These are phyloP conservation scores for Stratiomys singularior DNA, from an alignment of 2,888 invertebrate genomes.

Conservation along the genomic window DNA sequence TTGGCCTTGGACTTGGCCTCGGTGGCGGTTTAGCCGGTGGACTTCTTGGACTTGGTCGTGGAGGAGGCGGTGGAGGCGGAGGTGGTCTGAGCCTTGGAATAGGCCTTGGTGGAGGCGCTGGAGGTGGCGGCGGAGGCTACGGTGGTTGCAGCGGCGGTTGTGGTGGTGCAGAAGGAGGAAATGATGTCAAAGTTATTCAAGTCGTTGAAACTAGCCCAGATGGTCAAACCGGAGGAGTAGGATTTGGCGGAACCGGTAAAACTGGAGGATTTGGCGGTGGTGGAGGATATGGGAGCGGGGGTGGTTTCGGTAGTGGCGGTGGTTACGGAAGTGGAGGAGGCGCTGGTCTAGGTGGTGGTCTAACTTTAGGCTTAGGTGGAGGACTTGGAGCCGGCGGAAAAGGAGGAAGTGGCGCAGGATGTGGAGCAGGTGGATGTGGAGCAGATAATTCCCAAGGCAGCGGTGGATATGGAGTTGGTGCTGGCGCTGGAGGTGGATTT, in stretches of 20 bases:
- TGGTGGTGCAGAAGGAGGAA: no score
- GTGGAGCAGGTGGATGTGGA: background rate
- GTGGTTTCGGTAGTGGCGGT: background rate
- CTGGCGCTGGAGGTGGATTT: background rate
- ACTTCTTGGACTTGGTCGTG: background rate
- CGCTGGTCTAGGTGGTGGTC: background rate
- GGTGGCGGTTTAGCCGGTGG: constrained; percentile 10
- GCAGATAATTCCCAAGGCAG: background rate
- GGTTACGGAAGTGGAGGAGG: background rate
- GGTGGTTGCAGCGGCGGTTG: background rate
- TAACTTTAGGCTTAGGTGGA: background rate
- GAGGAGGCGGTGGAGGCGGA: background rate
- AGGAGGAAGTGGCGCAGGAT: no score
- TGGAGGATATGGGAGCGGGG: background rate
- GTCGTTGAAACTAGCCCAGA: constrained; percentile 7
- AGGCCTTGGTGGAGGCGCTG: background rate
- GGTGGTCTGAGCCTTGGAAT: background rate
- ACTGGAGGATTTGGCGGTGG: background rate
- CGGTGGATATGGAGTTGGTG: background rate
- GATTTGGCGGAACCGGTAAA: background rate
- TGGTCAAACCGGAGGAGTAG: background rate
- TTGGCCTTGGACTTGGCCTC: background rate
- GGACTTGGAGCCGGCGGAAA: no score
- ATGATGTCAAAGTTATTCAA: constrained; percentile 11
- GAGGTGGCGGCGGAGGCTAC: constrained; percentile 5